Base-by-base conservation (phyloP, 2,888 invertebrate genomes). In the Cataglyphis albicans region DNA sequence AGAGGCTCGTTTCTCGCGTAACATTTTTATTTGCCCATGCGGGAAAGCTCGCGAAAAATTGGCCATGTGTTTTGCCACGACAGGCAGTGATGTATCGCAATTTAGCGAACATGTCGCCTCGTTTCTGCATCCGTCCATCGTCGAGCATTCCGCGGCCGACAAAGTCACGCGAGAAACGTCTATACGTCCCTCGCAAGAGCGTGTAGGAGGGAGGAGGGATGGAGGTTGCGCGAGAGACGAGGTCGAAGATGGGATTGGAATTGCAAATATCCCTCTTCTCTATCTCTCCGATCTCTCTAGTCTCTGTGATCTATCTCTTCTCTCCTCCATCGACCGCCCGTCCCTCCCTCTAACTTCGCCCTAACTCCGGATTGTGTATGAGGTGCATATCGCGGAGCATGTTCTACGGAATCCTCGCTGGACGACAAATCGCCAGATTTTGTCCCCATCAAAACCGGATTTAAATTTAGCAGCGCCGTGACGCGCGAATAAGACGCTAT, bases 241-340 rank as follows among this genome's bases (percentile, higher is more conserved):
- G 90, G 90, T 86, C 89, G 90, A 90, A 90, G 89, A 89, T 88
- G 87, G 83, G 73, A 91, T 90, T 86, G 91, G 91, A 90, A 91
- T 90, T 90, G 91, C 91, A 90, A 90, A 90, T 90, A 84, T 85
- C 75, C 89, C 83, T 86, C 86, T 84, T 86, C 82, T 82, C 72
- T 84, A 80, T 84, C 85, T 85, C 89, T 83, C 68, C 61, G 63
- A 10, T 76, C 87, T 65, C 67, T 83, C 65, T 65, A 32, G 38
- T 81, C 87, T 55, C 63, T 70, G 76, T 48, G 81, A 83, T 85
- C 88, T 68, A 63, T 84, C 86, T 83, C 81, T 86, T 68, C 63
- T 75, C 65, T 81, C 9, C 41, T 76, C 83, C 89, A 87, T 84
- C 76, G 83, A 70, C 68, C 25, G 18, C 65, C 72, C 86, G 86